A percentile compares a stretch with the other conserved stretches of the same genome.
Evolutionary conservation across 2,797 vertebrate genomes (phyloP).

Genomic region (Pseudomugil tenellus): DNA sequence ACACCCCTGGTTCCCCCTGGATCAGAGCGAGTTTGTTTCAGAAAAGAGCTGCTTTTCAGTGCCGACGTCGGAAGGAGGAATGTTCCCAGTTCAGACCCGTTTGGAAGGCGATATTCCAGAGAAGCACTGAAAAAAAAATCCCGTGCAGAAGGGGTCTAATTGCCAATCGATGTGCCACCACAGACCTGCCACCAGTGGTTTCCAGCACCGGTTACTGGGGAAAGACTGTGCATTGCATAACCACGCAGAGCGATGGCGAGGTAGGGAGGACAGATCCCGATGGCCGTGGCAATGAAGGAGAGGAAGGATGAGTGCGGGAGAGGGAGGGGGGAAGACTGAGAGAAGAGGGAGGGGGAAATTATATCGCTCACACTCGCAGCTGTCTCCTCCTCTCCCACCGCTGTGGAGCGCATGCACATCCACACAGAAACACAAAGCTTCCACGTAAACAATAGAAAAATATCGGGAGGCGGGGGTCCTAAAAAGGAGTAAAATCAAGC

Average conservation of each 20-base stretch:
- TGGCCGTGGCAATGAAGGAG: conserved; percentile 58
- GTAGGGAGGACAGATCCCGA: conserved; percentile 48
- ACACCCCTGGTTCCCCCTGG: conserved; percentile 31
- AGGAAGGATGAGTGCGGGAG: conserved; percentile 45
- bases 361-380: conserved; percentile 62
- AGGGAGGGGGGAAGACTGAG: conserved; percentile 7
- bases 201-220: conserved; percentile 60
- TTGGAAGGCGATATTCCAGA: conserved; percentile 59
- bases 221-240: conserved; percentile 84
- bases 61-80: too few species aligned
- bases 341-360: conserved; percentile 41
- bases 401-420: conserved; percentile 30
- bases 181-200: conserved; percentile 60
- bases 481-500: conserved; percentile 48
- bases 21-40: conserved; percentile 48
- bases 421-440: conserved; percentile 21
- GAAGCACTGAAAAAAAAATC: conserved; percentile 29
- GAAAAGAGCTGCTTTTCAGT: conserved; percentile 32
- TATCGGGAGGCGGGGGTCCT: not conserved
- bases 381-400: conserved; percentile 65
- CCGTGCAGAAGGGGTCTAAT: conserved; percentile 3
- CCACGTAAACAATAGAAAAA: conserved; percentile 25
- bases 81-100: not conserved
- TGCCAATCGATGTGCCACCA: conserved; percentile 27
- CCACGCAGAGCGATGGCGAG: conserved; percentile 73